Evolutionary conservation across 2,797 vertebrate species (phyloP), one percentile per base, ranked within the genome.

Genomic region (Phrynocephalus guinanensis): DNA sequence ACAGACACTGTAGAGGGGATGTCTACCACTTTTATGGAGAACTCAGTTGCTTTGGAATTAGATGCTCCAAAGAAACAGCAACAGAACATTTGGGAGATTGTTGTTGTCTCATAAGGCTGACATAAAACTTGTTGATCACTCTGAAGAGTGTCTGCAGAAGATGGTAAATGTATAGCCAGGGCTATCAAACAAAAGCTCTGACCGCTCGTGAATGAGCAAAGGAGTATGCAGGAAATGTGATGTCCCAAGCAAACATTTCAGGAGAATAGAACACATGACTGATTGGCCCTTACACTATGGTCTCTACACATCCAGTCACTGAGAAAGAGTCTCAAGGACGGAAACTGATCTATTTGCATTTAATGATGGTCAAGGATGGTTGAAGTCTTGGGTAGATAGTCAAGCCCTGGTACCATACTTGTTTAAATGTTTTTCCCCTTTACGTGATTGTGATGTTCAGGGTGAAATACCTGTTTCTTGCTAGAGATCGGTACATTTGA

Each of bases 381-480:
- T 63, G 79, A 86, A 79, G 18, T 79, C n/a, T 22, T 24, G 20
- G 28, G 75, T 56, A 56, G 44, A 83, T 22, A 24, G n/a, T 67
- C 60, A 75, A 87, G 3, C 77, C 60, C 22, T 79, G 72, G 8
- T 83, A 86, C 85, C 11, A 38, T 89, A 85, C 83, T 71, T 91
- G 92, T 75, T 87, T 80, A 38, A 26, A 75, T 88, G 83, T 50
- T 93, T 93, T 90, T 90, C 90, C 89, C 28, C 22, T 76, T 48
- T 48, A 48, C 24, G 90, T 91, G 87, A 81, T 94, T 93, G 82
- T 88, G 67, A 73, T 82, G 13, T 33, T 71, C 56, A 60, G 85
- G 87, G 85, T 83, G 79, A 7, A 68, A 80, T 86, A 89, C 80
- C 87, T 66, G 83, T 71, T 22, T 85, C 82, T 72, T 92, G 44